Evolutionary conservation across 2,888 invertebrate species (phyloP).

Genomic region (Plusia festucae): DNA sequence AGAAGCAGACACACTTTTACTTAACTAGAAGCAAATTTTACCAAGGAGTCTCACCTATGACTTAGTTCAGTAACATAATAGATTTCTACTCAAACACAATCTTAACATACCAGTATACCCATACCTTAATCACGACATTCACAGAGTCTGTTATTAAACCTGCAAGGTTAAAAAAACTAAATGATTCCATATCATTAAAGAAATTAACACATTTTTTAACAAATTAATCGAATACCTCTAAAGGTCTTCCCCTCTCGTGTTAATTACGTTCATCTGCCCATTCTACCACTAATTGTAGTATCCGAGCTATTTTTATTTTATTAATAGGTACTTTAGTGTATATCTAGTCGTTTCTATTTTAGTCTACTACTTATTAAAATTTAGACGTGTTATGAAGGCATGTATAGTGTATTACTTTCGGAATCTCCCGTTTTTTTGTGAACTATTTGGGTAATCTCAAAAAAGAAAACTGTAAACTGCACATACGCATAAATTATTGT

Average conservation of each 20-base stretch:
- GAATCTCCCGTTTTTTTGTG: too few relatives aligned
- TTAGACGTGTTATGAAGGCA: too few relatives aligned
- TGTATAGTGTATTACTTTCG: too few relatives aligned
- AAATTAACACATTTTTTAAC: neutral
- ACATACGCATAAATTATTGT: too few relatives aligned
- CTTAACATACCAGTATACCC: neutral
- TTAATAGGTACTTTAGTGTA: conserved; percentile 7
- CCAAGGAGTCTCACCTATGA: neutral
- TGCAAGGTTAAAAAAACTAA: conserved; percentile 5
- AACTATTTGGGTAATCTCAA: too few relatives aligned
- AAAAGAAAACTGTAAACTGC: too few relatives aligned
- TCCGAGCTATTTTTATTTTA: conserved; percentile 11
- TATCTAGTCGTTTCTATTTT: neutral
- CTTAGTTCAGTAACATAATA: neutral
- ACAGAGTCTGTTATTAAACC: neutral
- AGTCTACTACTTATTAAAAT: neutral
- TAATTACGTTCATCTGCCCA: conserved; percentile 20
- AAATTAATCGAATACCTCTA: conserved; percentile 16
- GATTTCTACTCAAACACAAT: neutral
- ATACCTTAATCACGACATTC: neutral
- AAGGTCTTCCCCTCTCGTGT: conserved; percentile 6
- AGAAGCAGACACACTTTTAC: too few relatives aligned
- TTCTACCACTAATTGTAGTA: conserved; percentile 13
- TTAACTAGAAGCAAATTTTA: neutral
- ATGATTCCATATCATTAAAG: conserved; percentile 2